These are phyloP conservation scores for Xenopus laevis DNA, from an alignment of 2,113 vertebrate genomes.

Conservation along the genomic window DNA sequence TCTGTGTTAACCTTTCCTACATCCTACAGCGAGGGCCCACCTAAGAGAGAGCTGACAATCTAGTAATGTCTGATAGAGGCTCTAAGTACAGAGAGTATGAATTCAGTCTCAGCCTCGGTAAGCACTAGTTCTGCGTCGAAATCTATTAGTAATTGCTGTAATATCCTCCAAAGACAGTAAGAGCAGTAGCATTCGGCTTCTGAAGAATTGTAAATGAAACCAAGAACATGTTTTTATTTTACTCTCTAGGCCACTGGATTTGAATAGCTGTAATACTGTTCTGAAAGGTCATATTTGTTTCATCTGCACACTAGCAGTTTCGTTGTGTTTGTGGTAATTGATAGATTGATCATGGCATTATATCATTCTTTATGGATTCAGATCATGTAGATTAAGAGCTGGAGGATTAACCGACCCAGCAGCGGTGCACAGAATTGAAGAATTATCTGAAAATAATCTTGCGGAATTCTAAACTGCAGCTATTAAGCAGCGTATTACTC, in stretches of 20 bases:
- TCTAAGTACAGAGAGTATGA: too few species aligned
- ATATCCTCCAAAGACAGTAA: neutral
- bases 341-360: constrained; percentile 25
- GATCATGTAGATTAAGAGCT: constrained; percentile 39
- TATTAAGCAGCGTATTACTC: constrained; percentile 34
- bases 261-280: constrained; percentile 8
- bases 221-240: neutral
- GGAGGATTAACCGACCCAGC: constrained; percentile 26
- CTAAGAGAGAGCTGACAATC: too few species aligned
- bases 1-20: too few species aligned
- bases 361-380: constrained; percentile 36
- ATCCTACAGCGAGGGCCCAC: too few species aligned
- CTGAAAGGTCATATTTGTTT: constrained; percentile 43
- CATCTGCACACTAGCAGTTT: constrained; percentile 13
- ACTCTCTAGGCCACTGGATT: constrained; percentile 8
- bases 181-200: neutral
- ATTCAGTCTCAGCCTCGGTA: too few species aligned
- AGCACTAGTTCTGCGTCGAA: too few species aligned
- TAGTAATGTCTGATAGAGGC: too few species aligned
- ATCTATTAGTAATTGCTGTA: too few species aligned
- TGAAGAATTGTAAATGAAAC: neutral
- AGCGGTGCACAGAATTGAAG: constrained; percentile 25
- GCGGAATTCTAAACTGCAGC: constrained; percentile 29
- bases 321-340: constrained; percentile 33
- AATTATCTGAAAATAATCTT: constrained; percentile 39